Base-by-base conservation (phyloP, 2,113 vertebrate genomes). In the Entelurus aequoreus region DNA sequence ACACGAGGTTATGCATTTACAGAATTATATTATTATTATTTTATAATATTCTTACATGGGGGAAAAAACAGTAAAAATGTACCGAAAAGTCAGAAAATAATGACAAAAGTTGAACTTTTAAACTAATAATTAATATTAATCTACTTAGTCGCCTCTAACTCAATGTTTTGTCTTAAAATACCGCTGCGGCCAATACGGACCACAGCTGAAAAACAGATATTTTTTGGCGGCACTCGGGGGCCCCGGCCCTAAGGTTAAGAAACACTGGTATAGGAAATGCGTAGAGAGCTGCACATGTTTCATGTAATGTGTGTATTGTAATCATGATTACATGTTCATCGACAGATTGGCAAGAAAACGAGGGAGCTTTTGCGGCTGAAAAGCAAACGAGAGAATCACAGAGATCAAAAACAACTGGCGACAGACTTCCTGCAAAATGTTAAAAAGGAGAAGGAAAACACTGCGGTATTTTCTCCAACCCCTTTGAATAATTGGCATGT, bases 371-470 rank as follows among this genome's bases (percentile, higher is more conserved):
- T 57, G 12, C 66, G 65, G 11, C 52, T 95, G 65, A 85, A 90
- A n/a, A 88, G 90, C 69, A 86, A 91, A 66, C 8, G 93, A 16
- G 62, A 63, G 3, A 75, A 79, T 68, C 84, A 77, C 64, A 88
- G 89, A 68, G 93, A 95, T 6, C 79, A 90, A 2, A 90, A 88
- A 64, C 77, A 82, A 36, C 77, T 88, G 0, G 85, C 93, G 86
- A 21, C 71, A 0, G 80, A 89, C 46, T 89, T 89, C 61, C 68
- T 94, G 48, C 93, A 89, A 78, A 92, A 92, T 12, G 82, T 92
- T n/a, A 88, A 79, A 6, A 92, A 94, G 13, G 93, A 96, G 71
- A 70, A 94, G 48, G 79, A 68, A 62, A 89, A 92, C 69, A 90
- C 85, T 2, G 92, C 94, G 93, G 97, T 99, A 88, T 28, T 5